Evolutionary conservation across 1,140 invertebrate genomes (phyloP).

Genomic region (Ericerus pela): DNA sequence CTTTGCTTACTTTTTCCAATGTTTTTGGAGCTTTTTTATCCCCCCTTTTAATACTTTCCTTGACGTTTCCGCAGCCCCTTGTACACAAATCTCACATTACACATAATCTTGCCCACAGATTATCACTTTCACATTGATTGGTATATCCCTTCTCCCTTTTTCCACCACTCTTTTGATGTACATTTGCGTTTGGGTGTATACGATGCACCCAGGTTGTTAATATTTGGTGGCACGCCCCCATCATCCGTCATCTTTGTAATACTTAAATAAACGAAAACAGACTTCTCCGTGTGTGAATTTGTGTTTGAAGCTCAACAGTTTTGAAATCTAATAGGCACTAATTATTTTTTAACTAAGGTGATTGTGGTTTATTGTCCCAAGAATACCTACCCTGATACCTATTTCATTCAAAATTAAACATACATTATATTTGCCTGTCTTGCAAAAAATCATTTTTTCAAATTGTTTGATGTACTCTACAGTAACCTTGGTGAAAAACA

Average conservation of each 20-base stretch:
- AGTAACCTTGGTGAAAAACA: background rate
- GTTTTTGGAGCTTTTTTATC: too few species aligned
- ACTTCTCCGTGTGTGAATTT: slow-evolving; percentile 3
- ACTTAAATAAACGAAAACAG: background rate
- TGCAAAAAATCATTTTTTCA: background rate
- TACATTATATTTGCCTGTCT: slow-evolving; percentile 2
- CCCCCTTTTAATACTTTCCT: too few species aligned
- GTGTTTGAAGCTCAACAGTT: slow-evolving; percentile 4
- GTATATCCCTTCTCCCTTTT: too few species aligned
- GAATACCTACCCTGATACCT: slow-evolving; percentile 12
- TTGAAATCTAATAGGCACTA: slow-evolving; percentile 10
- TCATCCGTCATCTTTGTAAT: slow-evolving; percentile 20
- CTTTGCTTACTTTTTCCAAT: too few species aligned
- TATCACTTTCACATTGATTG: slow-evolving; percentile 20
- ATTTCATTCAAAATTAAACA: slow-evolving; percentile 1
- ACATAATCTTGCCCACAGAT: too few species aligned
- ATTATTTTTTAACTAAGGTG: slow-evolving; percentile 13
- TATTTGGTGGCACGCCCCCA: slow-evolving; percentile 27
- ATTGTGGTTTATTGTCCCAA: slow-evolving; percentile 7
- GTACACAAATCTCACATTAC: too few species aligned
- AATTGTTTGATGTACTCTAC: background rate
- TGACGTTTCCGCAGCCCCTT: too few species aligned
- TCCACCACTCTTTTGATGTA: too few species aligned
- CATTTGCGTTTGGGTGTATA: slow-evolving; percentile 30
- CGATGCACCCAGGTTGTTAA: slow-evolving; percentile 31